phyloP scores from a whole-genome alignment of 2,888 invertebrate species.

The Zaprionus obscuricornis region DNA sequence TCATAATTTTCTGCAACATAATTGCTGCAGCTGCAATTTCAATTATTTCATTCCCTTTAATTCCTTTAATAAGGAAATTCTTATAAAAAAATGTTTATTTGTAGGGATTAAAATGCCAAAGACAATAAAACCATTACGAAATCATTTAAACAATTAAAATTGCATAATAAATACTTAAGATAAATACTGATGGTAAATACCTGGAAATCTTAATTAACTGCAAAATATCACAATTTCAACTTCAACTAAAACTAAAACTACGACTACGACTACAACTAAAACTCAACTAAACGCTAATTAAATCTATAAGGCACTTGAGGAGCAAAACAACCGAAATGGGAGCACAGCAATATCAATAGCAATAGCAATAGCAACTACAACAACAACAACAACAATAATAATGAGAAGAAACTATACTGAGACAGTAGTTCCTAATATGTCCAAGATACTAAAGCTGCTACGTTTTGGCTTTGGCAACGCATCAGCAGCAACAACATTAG shows the following conservation, averaged over 20 bases:
- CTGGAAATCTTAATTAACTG: slow-evolving; percentile 75
- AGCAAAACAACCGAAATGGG: slow-evolving; percentile 56
- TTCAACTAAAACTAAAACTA: too few species aligned
- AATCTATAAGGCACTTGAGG: slow-evolving; percentile 65
- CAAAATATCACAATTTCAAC: slow-evolving; percentile 74
- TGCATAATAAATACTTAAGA: slow-evolving; percentile 72
- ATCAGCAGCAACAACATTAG: neutral
- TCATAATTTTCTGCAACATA: too few species aligned
- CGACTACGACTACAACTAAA: too few species aligned
- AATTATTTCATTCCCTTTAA: neutral
- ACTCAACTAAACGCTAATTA: slow-evolving; percentile 63
- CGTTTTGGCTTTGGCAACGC: slow-evolving; percentile 64
- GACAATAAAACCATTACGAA: slow-evolving; percentile 73
- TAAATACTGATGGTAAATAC: slow-evolving; percentile 72
- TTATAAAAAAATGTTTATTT: slow-evolving; percentile 55
- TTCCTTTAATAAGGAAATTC: slow-evolving; percentile 14
- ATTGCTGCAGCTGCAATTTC: neutral
- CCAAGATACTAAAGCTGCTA: slow-evolving; percentile 81
- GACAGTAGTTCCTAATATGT: slow-evolving; percentile 76
- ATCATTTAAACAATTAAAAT: slow-evolving; percentile 75
- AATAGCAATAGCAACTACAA: too few species aligned
- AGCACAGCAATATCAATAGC: slow-evolving; percentile 34
- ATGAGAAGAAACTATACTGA: slow-evolving; percentile 46
- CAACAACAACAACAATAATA: neutral
- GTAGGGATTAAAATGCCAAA: slow-evolving; percentile 62